A percentile compares a stretch with the other conserved stretches of the same genome.
phyloP scores from a whole-genome alignment of 2,888 invertebrate genomes.

The Andrena praecox region DNA sequence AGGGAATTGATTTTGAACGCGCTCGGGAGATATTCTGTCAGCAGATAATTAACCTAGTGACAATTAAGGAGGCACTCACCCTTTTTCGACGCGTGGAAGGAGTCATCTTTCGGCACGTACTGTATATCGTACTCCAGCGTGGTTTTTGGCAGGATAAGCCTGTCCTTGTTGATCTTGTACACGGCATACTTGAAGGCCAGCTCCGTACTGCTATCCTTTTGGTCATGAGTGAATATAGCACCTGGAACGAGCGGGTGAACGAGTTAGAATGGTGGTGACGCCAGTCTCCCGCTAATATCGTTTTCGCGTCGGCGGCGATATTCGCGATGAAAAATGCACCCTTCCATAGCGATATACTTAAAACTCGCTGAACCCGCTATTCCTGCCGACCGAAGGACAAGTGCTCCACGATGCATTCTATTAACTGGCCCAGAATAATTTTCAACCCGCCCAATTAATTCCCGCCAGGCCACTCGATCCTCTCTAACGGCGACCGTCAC shows the following conservation, averaged over 20 bases:
- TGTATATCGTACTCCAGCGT: constrained; percentile 91
- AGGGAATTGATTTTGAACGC: too few species aligned
- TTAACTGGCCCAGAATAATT: not conserved
- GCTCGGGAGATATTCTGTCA: too few species aligned
- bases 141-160: constrained; percentile 89
- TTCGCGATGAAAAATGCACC: constrained; percentile 54
- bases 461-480: not conserved
- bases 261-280: not conserved
- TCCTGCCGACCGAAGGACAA: constrained; percentile 44
- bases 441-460: not conserved
- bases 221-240: constrained; percentile 91
- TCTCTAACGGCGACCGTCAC: not conserved
- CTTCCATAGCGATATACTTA: constrained; percentile 53
- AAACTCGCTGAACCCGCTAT: constrained; percentile 46
- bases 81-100: constrained; percentile 92
- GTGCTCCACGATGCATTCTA: constrained; percentile 19
- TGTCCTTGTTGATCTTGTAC: constrained; percentile 91
- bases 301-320: constrained; percentile 43
- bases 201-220: constrained; percentile 90
- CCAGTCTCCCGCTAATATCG: constrained; percentile 40
- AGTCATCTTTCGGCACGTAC: constrained; percentile 91
- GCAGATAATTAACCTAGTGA: too few species aligned
- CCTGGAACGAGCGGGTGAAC: constrained; percentile 86
- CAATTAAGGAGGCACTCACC: constrained; percentile 84
- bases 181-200: constrained; percentile 93